Conservation (phyloP, 2,113 vertebrate genomes). For the Rhipidura dahli region DNA sequence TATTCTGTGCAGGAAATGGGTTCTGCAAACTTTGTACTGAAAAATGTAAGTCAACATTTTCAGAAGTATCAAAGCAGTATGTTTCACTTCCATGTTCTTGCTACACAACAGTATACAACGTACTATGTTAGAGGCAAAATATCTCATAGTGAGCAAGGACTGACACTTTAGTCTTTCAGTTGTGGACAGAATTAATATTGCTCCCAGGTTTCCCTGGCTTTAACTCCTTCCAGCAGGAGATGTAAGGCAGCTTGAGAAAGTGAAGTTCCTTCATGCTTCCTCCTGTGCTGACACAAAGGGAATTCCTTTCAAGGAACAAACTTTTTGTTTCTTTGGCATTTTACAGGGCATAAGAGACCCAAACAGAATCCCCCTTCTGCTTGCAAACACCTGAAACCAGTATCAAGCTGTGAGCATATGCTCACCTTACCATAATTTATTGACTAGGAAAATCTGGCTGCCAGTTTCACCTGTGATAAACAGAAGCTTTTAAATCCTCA, state of each 20-base stretch:
- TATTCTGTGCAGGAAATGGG: neutral
- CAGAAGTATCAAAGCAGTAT: neutral
- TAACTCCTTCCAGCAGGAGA: neutral
- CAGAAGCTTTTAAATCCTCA: neutral
- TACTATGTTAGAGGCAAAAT: neutral
- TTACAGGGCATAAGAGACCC: neutral
- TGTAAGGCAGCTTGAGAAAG: neutral
- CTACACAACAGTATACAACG: accelerated
- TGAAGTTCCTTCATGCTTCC: neutral
- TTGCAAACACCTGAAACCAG: neutral
- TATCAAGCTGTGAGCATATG: neutral
- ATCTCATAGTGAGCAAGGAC: neutral
- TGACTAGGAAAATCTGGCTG: neutral
- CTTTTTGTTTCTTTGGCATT: neutral
- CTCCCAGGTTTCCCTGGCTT: neutral
- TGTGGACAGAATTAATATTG: neutral
- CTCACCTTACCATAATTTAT: neutral
- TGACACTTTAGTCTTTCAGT: neutral
- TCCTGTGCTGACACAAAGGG: accelerated
- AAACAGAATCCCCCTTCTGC: neutral
- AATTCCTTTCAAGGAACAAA: neutral
- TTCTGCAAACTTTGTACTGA: neutral
- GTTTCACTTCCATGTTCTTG: neutral
- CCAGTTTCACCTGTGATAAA: neutral
- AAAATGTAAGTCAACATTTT: neutral